Base-by-base conservation (phyloP, 2,113 vertebrate genomes). In the Thunnus maccoyii region DNA sequence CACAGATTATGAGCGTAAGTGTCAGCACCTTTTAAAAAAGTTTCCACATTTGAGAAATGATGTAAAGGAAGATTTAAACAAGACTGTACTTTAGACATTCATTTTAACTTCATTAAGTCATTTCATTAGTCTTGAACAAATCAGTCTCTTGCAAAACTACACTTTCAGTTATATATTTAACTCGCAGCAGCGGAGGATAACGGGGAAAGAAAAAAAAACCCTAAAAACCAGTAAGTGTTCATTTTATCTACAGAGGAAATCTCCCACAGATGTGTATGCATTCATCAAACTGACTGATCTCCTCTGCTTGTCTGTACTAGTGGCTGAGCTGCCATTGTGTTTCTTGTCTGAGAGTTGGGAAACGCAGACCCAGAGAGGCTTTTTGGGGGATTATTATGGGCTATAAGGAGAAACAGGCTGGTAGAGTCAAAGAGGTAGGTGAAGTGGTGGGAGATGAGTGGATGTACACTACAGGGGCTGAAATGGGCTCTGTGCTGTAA, bases 201-300 rank as follows among this genome's bases (percentile, higher is more conserved):
- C 22, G 14, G 47, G 17, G 10, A 61, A 14, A 73, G 22, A 74
- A 51, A 58, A 41, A 57, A 25, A 41, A 41, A 6, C 6, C 0
- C n/a, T 74, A 18, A 52, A 88, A 84, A 62, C 7, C 62, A 74
- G 71, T 66, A 70, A 82, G 69, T 72, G 74, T 78, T 67, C 63
- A n/a, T 81, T 77, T 90, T 90, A 88, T 85, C 85, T 81, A 3
- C 74, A 66, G 82, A 80, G 83, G 72, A 90, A 88, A 91, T 84
- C 86, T 87, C 69, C 78, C 51, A 32, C 73, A 86, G 75, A 89
- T 78, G 78, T 84, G 63, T 71, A 1, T 20, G 60, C 70, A 86
- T 89, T 80, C 75, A 74, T 90, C 87, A 88, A 52, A 78, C 55
- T 83, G 83, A 87, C 67, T 67, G 72, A 82, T 83, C 82, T 51